Evolutionary conservation across 2,797 vertebrate species (phyloP).

Genomic region (Sylvia borin): DNA sequence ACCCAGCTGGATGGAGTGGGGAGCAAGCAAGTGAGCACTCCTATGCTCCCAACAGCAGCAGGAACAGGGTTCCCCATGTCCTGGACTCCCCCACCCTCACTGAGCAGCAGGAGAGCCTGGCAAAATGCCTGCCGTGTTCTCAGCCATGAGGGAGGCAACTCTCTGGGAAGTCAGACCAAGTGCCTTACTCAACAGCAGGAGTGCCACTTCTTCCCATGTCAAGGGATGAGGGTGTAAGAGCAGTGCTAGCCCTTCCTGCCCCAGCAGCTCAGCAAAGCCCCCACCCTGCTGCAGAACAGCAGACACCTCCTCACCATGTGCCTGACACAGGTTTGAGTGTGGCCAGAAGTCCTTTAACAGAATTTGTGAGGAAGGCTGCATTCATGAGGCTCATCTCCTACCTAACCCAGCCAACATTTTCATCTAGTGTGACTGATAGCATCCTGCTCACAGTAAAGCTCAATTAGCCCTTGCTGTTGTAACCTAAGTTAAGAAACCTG

Average conservation of each 20-base stretch:
- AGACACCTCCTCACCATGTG: background rate
- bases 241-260: background rate
- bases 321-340: background rate
- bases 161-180: background rate
- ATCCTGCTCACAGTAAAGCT: background rate
- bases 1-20: constrained; percentile 42
- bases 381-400: background rate
- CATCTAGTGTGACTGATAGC: background rate
- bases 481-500: constrained; percentile 26
- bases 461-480: background rate
- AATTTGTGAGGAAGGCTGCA: background rate
- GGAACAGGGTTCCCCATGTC: background rate
- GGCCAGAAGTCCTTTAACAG: background rate
- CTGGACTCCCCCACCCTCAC: background rate
- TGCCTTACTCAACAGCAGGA: background rate
- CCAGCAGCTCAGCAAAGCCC: background rate
- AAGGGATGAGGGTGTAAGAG: background rate
- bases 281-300: background rate
- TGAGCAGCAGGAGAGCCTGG: background rate
- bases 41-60: background rate
- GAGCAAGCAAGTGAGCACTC: background rate
- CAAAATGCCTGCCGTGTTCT: background rate
- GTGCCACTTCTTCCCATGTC: background rate
- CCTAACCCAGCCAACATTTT: background rate
- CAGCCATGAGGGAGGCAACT: background rate